A percentile compares a stretch with the other conserved stretches of the same genome.
phyloP scores from a whole-genome alignment of 2,888 invertebrate genomes.

The Parnassius apollo region DNA sequence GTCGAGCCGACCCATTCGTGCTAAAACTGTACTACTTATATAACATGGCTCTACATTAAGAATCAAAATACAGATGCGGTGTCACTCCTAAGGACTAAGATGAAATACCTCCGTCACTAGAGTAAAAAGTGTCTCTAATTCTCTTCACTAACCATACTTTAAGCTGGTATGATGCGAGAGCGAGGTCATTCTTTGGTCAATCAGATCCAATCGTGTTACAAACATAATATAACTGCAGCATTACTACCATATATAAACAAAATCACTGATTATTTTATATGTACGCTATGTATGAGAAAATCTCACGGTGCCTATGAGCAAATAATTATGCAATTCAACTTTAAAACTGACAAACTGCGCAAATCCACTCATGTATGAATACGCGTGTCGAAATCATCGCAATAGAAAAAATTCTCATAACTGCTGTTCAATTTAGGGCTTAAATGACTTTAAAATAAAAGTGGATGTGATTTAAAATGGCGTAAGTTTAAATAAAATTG shows the following conservation, averaged over 20 bases:
- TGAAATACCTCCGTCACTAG: too few species aligned
- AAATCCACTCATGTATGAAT: slow-evolving; percentile 72
- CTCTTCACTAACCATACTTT: too few species aligned
- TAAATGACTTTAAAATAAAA: slow-evolving; percentile 29
- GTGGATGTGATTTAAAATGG: slow-evolving; percentile 26
- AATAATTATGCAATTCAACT: slow-evolving; percentile 64
- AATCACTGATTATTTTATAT: neutral
- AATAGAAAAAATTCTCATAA: slow-evolving; percentile 34
- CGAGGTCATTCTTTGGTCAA: too few species aligned
- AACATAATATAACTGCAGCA: too few species aligned
- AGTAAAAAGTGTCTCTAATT: too few species aligned
- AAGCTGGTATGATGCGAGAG: too few species aligned
- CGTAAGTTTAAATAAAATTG: slow-evolving; percentile 54
- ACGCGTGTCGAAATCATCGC: slow-evolving; percentile 51
- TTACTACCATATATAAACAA: neutral
- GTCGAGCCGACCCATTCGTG: too few species aligned
- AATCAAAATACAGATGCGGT: too few species aligned
- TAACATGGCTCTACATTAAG: too few species aligned
- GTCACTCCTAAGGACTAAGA: too few species aligned
- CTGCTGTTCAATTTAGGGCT: slow-evolving; percentile 9
- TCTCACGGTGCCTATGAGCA: slow-evolving; percentile 62
- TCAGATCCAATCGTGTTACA: too few species aligned
- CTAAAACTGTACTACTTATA: too few species aligned
- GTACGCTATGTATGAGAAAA: slow-evolving; percentile 18
- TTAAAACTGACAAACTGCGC: slow-evolving; percentile 73